These are phyloP conservation scores for Melanogrammus aeglefinus DNA, from an alignment of 2,797 vertebrate genomes.

Conservation along the genomic window DNA sequence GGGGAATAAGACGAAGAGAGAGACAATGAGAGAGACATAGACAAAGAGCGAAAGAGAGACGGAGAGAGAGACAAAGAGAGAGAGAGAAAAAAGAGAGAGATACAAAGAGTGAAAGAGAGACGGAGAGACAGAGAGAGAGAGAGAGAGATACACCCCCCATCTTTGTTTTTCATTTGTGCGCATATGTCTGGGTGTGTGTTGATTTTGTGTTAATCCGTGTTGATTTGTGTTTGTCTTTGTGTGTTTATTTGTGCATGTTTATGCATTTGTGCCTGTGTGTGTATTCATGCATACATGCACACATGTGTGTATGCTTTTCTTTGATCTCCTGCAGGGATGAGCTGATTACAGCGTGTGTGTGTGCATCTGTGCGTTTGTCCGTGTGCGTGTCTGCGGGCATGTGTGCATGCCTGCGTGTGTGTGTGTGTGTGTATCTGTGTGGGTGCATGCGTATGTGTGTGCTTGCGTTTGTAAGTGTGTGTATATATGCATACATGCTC, in stretches of 20 bases:
- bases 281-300: too few species aligned
- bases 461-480: slow-evolving; percentile 28
- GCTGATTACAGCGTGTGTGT: slow-evolving; percentile 59
- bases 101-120: too few species aligned
- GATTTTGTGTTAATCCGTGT: neutral
- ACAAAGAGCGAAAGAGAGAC: neutral
- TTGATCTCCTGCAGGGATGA: slow-evolving; percentile 79
- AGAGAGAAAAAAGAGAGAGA: too few species aligned
- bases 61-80: neutral
- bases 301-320: slow-evolving; percentile 47
- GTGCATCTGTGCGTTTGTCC: slow-evolving; percentile 53
- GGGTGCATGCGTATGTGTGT: slow-evolving; percentile 63
- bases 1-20: neutral
- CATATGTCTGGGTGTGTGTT: neutral
- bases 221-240: too few species aligned
- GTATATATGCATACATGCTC: too few species aligned
- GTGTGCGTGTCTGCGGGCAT: too few species aligned
- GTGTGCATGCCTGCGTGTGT: too few species aligned
- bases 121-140: too few species aligned
- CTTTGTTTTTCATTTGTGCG: neutral
- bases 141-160: neutral
- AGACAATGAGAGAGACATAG: neutral
- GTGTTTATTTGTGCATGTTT: neutral
- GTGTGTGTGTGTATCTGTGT: slow-evolving; percentile 26
- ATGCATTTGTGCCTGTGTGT: slow-evolving; percentile 53